Evolutionary conservation across 2,888 invertebrate genomes (phyloP).

Genomic region (Drosophila neutralis): DNA sequence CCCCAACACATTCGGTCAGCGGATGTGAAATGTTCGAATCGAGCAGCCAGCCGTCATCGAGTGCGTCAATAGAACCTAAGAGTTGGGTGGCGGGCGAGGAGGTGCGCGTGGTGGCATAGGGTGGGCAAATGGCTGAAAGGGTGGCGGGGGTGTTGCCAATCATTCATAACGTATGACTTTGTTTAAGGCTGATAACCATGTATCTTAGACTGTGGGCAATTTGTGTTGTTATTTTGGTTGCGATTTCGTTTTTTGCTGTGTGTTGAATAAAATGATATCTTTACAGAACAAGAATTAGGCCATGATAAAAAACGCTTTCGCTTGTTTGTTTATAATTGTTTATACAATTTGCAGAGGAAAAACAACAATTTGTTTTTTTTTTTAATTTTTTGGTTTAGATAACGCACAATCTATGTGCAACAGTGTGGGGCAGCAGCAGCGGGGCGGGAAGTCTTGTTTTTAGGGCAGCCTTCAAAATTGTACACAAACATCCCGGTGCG

Average conservation of each 20-base stretch:
- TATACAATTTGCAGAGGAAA: constrained; percentile 67
- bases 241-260: constrained; percentile 18
- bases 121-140: neutral
- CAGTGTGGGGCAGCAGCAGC: neutral
- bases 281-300: constrained; percentile 61
- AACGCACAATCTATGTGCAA: constrained; percentile 62
- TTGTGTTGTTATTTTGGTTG: constrained; percentile 37
- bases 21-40: constrained; percentile 37
- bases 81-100: neutral
- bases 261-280: constrained; percentile 57
- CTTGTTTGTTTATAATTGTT: constrained; percentile 77
- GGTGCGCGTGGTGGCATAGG: neutral
- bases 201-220: constrained; percentile 31
- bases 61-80: constrained; percentile 42
- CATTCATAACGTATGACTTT: constrained; percentile 62
- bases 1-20: constrained; percentile 25
- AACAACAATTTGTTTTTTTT: neutral
- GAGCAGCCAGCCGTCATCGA: neutral
- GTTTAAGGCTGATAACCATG: constrained; percentile 50
- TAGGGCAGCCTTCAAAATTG: constrained; percentile 63
- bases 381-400: constrained; percentile 39
- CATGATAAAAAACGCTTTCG: constrained; percentile 70
- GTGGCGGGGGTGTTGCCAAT: constrained; percentile 3
- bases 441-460: constrained; percentile 1
- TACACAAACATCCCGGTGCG: constrained; percentile 57